Conservation (phyloP, 1,140 invertebrate species). For the Geopemphigus sp. region DNA sequence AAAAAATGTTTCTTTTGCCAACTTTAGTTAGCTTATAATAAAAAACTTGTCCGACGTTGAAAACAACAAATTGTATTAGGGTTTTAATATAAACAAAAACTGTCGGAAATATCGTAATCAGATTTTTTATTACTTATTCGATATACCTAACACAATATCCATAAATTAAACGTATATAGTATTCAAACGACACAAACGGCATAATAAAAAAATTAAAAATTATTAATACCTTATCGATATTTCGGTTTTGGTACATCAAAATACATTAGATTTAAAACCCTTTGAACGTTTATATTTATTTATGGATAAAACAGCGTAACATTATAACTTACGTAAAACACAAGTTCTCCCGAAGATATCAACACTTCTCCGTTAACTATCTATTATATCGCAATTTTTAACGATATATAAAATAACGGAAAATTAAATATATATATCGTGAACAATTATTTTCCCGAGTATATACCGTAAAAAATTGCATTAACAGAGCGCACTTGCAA, state of each 20-base stretch:
- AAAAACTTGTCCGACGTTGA: no score
- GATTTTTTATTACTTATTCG: background rate
- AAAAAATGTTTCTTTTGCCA: no score
- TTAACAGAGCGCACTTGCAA: background rate
- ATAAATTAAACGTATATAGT: background rate
- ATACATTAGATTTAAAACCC: background rate
- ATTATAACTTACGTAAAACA: background rate
- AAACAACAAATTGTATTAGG: no score
- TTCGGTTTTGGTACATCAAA: background rate
- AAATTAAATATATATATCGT: background rate
- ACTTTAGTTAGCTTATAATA: no score
- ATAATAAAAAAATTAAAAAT: no score
- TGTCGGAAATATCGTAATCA: background rate
- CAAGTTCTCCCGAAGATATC: background rate
- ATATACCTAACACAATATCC: background rate
- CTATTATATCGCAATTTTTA: background rate
- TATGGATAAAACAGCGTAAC: background rate
- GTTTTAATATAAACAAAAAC: no score
- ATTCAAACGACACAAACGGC: background rate
- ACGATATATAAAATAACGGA: no score
- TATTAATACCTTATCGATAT: background rate
- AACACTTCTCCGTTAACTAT: no score
- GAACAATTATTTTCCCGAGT: background rate
- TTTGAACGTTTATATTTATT: background rate
- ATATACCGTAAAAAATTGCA: background rate